A percentile compares a stretch with the other conserved stretches of the same genome.
Evolutionary conservation across 2,113 vertebrate genomes (phyloP).

Genomic region (Zapornia atra): DNA sequence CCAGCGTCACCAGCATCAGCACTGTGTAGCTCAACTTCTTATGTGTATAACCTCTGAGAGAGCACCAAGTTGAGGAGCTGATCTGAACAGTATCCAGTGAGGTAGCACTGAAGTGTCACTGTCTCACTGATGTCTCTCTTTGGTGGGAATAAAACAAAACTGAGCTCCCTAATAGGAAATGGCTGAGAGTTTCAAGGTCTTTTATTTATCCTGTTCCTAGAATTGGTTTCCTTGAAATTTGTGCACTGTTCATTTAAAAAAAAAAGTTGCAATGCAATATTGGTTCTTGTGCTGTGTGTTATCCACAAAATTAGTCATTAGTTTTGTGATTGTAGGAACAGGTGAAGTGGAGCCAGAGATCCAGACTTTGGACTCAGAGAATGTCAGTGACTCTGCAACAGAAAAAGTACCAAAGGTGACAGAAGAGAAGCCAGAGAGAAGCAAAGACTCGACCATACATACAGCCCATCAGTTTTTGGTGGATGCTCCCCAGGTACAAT

Average conservation of each 20-base stretch:
- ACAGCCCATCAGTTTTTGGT: slow-evolving; percentile 84
- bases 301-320: neutral
- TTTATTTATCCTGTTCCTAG: neutral
- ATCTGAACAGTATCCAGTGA: neutral
- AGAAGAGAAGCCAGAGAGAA: slow-evolving; percentile 80
- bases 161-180: neutral
- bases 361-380: slow-evolving; percentile 60
- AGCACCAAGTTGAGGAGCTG: neutral
- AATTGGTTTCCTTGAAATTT: neutral
- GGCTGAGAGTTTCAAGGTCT: neutral
- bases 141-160: neutral
- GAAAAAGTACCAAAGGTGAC: slow-evolving; percentile 39
- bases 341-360: slow-evolving; percentile 78
- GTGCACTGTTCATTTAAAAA: neutral
- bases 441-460: slow-evolving; percentile 86
- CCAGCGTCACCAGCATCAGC: neutral
- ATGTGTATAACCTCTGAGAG: neutral
- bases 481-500: slow-evolving; percentile 71
- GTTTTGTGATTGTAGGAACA: slow-evolving; percentile 65
- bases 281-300: neutral
- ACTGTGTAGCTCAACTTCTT: neutral
- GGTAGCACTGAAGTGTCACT: neutral
- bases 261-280: neutral
- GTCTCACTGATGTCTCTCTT: neutral
- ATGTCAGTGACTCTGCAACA: slow-evolving; percentile 51